Conservation (phyloP, 2,113 vertebrate genomes). For the Misgurnus mizolepis region DNA sequence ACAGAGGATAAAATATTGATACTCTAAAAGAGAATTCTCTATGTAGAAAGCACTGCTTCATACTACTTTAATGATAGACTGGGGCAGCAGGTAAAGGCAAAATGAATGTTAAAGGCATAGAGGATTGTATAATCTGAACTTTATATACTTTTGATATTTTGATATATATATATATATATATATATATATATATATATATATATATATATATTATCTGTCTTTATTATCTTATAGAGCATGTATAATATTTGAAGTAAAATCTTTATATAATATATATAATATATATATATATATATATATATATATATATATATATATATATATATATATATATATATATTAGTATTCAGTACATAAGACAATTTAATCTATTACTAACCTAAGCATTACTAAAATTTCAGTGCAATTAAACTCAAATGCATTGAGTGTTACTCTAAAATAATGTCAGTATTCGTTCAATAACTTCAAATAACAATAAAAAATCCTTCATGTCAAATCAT, state of each 20-base stretch:
- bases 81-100: background rate
- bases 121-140: background rate
- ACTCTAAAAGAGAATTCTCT: constrained; percentile 9
- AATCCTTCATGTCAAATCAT: constrained; percentile 7
- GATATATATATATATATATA: too few species aligned
- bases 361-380: background rate
- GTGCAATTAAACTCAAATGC: background rate
- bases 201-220: background rate
- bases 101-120: constrained; percentile 14
- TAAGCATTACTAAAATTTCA: background rate
- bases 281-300: too few species aligned
- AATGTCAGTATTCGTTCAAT: constrained; percentile 1
- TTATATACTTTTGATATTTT: background rate
- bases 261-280: too few species aligned
- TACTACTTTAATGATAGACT: constrained; percentile 19
- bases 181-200: too few species aligned
- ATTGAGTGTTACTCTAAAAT: background rate
- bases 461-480: background rate
- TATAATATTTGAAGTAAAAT: too few species aligned
- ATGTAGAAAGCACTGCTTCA: background rate
- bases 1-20: constrained; percentile 35
- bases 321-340: constrained; percentile 9
- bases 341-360: constrained; percentile 10
- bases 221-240: background rate
- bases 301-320: too few species aligned